Base-by-base conservation (phyloP, 2,113 vertebrate species). In the Holacanthus passer region DNA sequence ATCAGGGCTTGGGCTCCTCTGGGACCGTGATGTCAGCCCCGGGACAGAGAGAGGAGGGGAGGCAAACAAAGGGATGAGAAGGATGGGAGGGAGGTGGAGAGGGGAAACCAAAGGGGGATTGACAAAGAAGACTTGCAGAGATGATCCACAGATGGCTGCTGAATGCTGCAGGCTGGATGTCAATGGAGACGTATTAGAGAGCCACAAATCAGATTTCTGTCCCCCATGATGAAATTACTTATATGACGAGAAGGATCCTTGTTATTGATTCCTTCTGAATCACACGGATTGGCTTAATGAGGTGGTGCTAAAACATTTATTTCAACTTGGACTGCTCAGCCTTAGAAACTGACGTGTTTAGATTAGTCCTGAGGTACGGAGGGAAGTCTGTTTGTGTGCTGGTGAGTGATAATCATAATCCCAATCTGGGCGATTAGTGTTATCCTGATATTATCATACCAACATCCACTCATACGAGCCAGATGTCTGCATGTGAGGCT, bases 1-100 rank as follows among this genome's bases (percentile, higher is more conserved):
- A 64, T 92, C 86, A 92, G 83, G 82, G 85, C 59, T 86, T 20
- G 82, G 62, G 65, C 78, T 84, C 89, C 66, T 77, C 69, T 70
- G 88, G 88, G 94, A 86, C 83, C 8, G 73, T 91, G 91, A 92
- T 91, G 89, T 93, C 90, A 93, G 73, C 58, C 81, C 48, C 66
- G 20, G 81, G 87, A 84, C 73, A 48, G 67, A 80, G 35, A 55
- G 56, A 64, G 16, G 39, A 53, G 39, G 13, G 16, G 50, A 75
- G 82, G 60, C 69, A 85, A 87, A 93, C 87, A 91, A 90, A 89
- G 80, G 68, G 76, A 88, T 27, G 81, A 72, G 69, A 64, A 53
- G 67, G 78, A 56, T 3, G 5, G 39, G 67, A 72, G 58, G 79
- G 81, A 79, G 87, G 55, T 41, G 68, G 63, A 22, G 64, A 56